phyloP scores from a whole-genome alignment of 2,797 vertebrate genomes.

The Melanotaenia parkinsoni region DNA sequence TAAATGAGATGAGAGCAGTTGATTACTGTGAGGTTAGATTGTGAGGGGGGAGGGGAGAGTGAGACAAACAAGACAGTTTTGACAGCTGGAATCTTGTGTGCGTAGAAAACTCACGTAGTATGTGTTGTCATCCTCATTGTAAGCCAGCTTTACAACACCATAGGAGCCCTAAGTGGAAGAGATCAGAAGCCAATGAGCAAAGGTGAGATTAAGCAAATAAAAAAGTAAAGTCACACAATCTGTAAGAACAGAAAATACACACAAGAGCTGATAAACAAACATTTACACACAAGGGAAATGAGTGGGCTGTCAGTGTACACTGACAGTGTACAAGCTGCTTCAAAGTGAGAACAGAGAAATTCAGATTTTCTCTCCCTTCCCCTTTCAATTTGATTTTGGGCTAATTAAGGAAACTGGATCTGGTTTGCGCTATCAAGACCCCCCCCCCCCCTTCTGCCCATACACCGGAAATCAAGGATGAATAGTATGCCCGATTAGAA shows the following conservation, averaged over 20 bases:
- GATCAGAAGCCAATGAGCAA: conserved; percentile 14
- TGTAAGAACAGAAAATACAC: conserved; percentile 41
- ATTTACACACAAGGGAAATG: conserved; percentile 40
- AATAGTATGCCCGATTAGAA: conserved; percentile 59
- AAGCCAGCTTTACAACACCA: conserved; percentile 98
- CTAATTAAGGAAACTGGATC: conserved; percentile 74
- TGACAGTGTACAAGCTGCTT: conserved; percentile 68
- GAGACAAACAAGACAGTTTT: conserved; percentile 12
- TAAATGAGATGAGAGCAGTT: conserved; percentile 13
- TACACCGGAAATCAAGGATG: conserved; percentile 56
- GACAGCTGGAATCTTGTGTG: not conserved
- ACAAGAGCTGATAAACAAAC: conserved; percentile 38
- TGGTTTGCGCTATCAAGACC: conserved; percentile 52
- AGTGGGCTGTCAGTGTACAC: conserved; percentile 53
- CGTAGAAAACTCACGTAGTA: conserved; percentile 91
- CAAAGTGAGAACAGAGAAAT: conserved; percentile 67
- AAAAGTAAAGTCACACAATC: conserved; percentile 18
- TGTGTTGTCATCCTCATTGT: conserved; percentile 97
- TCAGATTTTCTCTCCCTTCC: conserved; percentile 57
- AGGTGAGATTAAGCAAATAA: conserved; percentile 52
- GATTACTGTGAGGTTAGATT: conserved; percentile 16
- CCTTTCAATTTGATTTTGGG: conserved; percentile 64
- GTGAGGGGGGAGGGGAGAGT: not conserved
- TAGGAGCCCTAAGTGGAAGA: conserved; percentile 90
- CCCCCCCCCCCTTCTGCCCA: conserved; percentile 39